Evolutionary conservation across 2,797 vertebrate species (phyloP).

Genomic region (Limnodromus scolopaceus): DNA sequence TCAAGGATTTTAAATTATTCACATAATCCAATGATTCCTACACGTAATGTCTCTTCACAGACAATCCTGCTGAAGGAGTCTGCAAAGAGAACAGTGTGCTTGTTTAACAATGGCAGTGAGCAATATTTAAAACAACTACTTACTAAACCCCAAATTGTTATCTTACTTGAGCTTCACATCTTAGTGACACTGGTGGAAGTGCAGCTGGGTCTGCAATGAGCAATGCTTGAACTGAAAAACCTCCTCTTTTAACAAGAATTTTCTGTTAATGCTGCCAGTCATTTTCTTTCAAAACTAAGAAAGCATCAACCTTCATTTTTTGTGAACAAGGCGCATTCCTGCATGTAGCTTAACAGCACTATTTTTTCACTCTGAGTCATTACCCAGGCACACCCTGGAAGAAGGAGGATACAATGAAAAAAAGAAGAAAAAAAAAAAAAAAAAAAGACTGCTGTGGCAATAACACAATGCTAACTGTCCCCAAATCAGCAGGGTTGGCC

Average conservation of each 20-base stretch:
- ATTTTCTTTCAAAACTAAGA: not conserved
- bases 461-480: not conserved
- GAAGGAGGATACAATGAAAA: not conserved
- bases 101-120: not conserved
- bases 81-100: not conserved
- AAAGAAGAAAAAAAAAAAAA: not conserved
- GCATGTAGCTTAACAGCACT: not conserved
- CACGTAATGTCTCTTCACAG: not conserved
- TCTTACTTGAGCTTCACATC: not conserved
- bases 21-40: not conserved
- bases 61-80: not conserved
- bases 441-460: not conserved
- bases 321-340: not conserved
- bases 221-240: not conserved
- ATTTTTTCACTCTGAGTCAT: constrained; percentile 51
- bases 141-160: not conserved
- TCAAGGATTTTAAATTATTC: not conserved
- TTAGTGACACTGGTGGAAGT: not conserved
- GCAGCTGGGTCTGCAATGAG: not conserved
- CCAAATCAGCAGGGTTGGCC: constrained; percentile 3
- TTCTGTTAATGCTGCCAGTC: not conserved
- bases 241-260: not conserved
- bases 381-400: constrained; percentile 45
- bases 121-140: not conserved
- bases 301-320: not conserved